Base-by-base conservation (phyloP, 2,888 invertebrate species). In the Lymantria monacha region DNA sequence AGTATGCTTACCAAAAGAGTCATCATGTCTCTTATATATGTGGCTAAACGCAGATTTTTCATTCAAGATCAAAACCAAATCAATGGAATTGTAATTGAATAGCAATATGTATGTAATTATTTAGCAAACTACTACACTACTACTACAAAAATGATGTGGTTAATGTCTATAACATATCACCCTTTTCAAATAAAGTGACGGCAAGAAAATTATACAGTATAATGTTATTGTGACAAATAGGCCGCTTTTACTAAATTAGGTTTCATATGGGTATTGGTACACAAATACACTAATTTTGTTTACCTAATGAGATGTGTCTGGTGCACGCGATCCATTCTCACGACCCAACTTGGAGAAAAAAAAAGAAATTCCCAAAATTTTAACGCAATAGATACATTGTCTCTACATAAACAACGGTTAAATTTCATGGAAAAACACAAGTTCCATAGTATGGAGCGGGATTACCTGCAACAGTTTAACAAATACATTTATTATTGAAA, bases 331-430 rank as follows among this genome's bases (percentile, higher is more conserved):
- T 78, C 73, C 72, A 84, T 89, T 89, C 89, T 88, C 89, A 90
- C 89, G 89, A 78, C 81, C 87, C 80, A 63, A 76, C 71, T 69
- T 70, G 63, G 76, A 64, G 66, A 73, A 85, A 86, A 84, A n/a
- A 82, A 83, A 76, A 72, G 71, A 77, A 81, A 82, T 78, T 79
- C 79, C 76, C 74, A 79, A 79, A 80, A 78, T 79, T 81, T 83
- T 72, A 81, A 86, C 82, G 85, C 84, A 83, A 85, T 85, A 81
- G 85, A 82, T 83, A 84, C 85, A 85, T 85, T 86, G 85, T 85
- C 81, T 84, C 80, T 79, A 85, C 80, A 84, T 85, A 87, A 85
- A 85, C 83, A 85, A 76, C 79, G 77, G 81, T 83, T 81, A 74
- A 81, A 83, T 83, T 82, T 84, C 81, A 79, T 71, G 59, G 64